phyloP scores from a whole-genome alignment of 2,113 vertebrate species.

The Emydura subglobosa region DNA sequence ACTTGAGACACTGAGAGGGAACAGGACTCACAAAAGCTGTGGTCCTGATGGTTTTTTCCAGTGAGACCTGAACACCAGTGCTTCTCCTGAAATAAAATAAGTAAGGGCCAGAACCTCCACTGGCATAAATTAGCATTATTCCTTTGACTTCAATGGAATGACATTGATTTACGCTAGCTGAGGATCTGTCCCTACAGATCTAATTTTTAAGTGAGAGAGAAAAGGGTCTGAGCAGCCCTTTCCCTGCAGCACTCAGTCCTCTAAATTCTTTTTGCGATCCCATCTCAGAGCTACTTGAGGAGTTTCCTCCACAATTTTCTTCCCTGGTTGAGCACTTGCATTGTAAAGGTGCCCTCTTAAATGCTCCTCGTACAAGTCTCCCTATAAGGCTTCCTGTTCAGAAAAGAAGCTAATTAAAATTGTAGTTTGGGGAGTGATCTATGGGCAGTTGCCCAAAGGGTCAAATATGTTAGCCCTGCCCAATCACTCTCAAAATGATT shows the following conservation, averaged over 20 bases:
- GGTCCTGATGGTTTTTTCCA: background rate
- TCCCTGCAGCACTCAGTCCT: background rate
- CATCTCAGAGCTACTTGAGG: background rate
- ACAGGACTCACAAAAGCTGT: background rate
- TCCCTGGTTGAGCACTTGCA: background rate
- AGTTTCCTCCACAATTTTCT: background rate
- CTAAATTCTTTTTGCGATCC: background rate
- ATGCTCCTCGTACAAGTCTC: accelerated
- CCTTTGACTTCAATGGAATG: background rate
- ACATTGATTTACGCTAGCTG: background rate
- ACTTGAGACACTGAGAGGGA: background rate
- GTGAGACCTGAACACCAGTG: background rate
- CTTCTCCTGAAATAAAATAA: background rate
- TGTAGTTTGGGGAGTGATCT: background rate
- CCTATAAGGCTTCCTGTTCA: accelerated
- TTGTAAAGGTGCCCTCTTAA: background rate
- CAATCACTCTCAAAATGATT: background rate
- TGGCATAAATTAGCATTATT: accelerated
- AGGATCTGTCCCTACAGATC: accelerated
- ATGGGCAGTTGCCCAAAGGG: background rate
- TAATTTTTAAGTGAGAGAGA: background rate
- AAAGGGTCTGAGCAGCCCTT: background rate
- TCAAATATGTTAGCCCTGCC: accelerated
- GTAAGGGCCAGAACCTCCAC: accelerated
- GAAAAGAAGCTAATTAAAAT: background rate